Conservation (phyloP, 2,888 invertebrate species). For the Ellobium chinense region DNA sequence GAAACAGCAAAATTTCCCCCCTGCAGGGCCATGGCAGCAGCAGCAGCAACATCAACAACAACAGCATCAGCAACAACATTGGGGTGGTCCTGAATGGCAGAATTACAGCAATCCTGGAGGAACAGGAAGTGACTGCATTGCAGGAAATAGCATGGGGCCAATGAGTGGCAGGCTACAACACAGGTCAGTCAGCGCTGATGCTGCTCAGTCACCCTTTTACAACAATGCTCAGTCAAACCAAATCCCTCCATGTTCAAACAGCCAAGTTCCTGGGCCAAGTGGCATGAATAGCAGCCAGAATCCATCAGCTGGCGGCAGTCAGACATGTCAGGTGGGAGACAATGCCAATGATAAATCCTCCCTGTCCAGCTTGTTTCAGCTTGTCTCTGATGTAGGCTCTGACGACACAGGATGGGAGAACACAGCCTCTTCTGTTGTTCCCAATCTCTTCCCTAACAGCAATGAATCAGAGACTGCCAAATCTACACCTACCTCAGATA, state of each 20-base stretch:
- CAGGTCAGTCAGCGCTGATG: slow-evolving; percentile 38
- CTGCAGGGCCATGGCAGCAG: slow-evolving; percentile 17
- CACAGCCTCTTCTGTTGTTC: slow-evolving; percentile 3
- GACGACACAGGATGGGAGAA: slow-evolving; percentile 25
- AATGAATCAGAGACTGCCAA: background rate
- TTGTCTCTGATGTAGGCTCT: slow-evolving; percentile 41
- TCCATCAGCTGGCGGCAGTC: background rate
- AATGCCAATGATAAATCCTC: slow-evolving; percentile 33
- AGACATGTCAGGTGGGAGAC: background rate
- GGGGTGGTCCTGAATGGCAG: slow-evolving; percentile 4
- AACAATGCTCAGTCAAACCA: background rate
- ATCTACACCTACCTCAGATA: slow-evolving; percentile 7
- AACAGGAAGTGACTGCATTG: background rate
- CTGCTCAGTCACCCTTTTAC: background rate
- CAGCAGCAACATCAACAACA: slow-evolving; percentile 22
- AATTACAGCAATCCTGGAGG: slow-evolving; percentile 25
- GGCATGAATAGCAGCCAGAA: background rate
- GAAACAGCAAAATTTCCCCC: slow-evolving; percentile 16
- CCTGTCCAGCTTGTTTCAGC: slow-evolving; percentile 40
- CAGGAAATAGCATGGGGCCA: background rate
- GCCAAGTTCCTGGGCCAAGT: background rate
- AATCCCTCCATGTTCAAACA: background rate
- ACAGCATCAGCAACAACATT: slow-evolving; percentile 15
- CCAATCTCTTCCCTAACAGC: slow-evolving; percentile 15
- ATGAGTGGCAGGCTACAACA: slow-evolving; percentile 20